A percentile compares a stretch with the other conserved stretches of the same genome.
Evolutionary conservation across 2,888 invertebrate genomes (phyloP).

Genomic region (Epinotia nisella): DNA sequence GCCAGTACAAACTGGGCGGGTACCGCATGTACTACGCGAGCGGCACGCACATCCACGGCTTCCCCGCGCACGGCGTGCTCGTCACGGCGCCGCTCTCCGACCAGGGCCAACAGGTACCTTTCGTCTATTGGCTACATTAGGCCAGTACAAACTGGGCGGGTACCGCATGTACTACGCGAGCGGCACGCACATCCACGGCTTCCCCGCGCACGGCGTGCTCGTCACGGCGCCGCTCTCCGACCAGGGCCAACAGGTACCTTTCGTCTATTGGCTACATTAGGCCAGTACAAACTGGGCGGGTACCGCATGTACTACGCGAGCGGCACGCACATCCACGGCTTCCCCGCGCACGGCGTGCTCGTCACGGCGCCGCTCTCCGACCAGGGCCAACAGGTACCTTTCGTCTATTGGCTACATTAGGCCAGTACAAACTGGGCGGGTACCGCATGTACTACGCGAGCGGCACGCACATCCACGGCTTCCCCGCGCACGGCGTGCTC

Average conservation of each 20-base stretch:
- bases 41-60: conserved; percentile 93
- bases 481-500: conserved; percentile 91
- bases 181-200: conserved; percentile 93
- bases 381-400: conserved; percentile 89
- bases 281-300: conserved; percentile 94
- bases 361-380: conserved; percentile 91
- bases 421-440: conserved; percentile 94
- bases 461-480: conserved; percentile 93
- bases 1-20: conserved; percentile 94
- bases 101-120: conserved; percentile 89
- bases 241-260: conserved; percentile 89
- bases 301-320: conserved; percentile 96
- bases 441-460: conserved; percentile 96
- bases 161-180: conserved; percentile 96
- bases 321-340: conserved; percentile 93
- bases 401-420: conserved; percentile 58
- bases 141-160: conserved; percentile 94
- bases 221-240: conserved; percentile 91
- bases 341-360: conserved; percentile 91
- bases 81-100: conserved; percentile 91
- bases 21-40: conserved; percentile 96
- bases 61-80: conserved; percentile 91
- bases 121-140: conserved; percentile 58
- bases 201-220: conserved; percentile 91
- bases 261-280: conserved; percentile 58